Percentiles rank a stretch among this genome's conserved stretches.
phyloP scores from a whole-genome alignment of 2,113 vertebrate genomes.

The Helogale parvula region DNA sequence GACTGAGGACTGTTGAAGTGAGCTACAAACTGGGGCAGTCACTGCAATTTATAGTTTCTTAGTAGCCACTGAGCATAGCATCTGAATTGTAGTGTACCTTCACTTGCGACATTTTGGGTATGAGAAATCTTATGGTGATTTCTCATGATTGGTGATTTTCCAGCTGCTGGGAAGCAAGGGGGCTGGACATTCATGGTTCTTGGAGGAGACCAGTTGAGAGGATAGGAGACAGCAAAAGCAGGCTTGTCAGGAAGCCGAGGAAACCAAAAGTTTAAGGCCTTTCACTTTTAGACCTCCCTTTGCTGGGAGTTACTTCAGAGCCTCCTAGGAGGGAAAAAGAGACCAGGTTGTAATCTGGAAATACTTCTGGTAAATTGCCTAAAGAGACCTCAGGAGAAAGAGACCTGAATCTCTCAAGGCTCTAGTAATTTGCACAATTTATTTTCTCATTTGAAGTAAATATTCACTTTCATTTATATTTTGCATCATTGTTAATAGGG shows the following conservation, averaged over 20 bases:
- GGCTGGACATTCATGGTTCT: neutral
- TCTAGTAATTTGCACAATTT: neutral
- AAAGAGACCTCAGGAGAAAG: neutral
- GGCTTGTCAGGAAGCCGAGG: neutral
- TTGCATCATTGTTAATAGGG: neutral
- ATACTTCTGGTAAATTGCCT: neutral
- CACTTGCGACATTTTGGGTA: neutral
- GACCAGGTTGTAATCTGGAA: neutral
- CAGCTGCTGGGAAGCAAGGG: neutral
- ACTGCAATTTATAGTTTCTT: neutral
- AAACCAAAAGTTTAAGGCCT: neutral
- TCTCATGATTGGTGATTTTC: too few relatives aligned
- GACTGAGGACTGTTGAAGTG: neutral
- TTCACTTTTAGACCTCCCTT: neutral
- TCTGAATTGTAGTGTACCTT: neutral
- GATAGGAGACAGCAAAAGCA: neutral
- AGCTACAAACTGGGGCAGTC: neutral
- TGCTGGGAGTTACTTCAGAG: neutral
- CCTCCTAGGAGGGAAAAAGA: neutral
- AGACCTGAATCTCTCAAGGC: neutral
- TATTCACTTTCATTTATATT: neutral
- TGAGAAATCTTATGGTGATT: neutral
- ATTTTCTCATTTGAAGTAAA: neutral
- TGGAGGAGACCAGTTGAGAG: neutral
- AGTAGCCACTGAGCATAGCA: neutral